Base-by-base conservation (phyloP, 2,888 invertebrate species). In the Willowsia nigromaculata region DNA sequence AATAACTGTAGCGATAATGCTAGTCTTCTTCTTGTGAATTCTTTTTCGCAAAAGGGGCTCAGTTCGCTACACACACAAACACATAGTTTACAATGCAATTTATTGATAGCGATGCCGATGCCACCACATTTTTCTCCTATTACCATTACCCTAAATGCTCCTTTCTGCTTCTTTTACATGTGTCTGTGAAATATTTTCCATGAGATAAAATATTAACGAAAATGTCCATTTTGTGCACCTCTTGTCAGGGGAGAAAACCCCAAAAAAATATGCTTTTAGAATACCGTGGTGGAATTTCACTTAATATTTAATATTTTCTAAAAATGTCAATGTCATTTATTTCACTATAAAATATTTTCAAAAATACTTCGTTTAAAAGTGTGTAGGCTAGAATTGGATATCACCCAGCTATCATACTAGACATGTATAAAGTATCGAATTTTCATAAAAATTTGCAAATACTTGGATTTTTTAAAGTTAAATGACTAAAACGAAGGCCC, bases 101-200 rank as follows among this genome's bases (percentile, higher is more conserved):
- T n/a, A n/a, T n/a, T n/a, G n/a, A n/a, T n/a, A n/a, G n/a, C n/a
- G n/a, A n/a, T n/a, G n/a, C n/a, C n/a, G n/a, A n/a, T n/a, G n/a
- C n/a, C n/a, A n/a, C n/a, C n/a, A n/a, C n/a, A n/a, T n/a, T n/a
- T n/a, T n/a, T n/a, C n/a, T n/a, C 9, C n/a, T 65, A 18, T 37
- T 65, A 11, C 18, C 37, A 27, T 59, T 59, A 25, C 11, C 27
- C 27, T 59, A 25, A 2, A 59, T 59, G 37, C n/a, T 65, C n/a
- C n/a, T n/a, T n/a, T 37, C 59, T 6, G 65, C 65, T 65, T 65
- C 65, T 65, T 65, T 65, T 18, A 33, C n/a, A 18, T 65, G n/a
- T 65, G n/a, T 65, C 30, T 65, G n/a, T 65, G 5, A 37, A 18
- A 65, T 53, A 53, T 18, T n/a, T 18, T 15, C 18, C 1, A 53